Evolutionary conservation across 2,888 invertebrate genomes (phyloP).

Genomic region (Euplagia quadripunctaria): DNA sequence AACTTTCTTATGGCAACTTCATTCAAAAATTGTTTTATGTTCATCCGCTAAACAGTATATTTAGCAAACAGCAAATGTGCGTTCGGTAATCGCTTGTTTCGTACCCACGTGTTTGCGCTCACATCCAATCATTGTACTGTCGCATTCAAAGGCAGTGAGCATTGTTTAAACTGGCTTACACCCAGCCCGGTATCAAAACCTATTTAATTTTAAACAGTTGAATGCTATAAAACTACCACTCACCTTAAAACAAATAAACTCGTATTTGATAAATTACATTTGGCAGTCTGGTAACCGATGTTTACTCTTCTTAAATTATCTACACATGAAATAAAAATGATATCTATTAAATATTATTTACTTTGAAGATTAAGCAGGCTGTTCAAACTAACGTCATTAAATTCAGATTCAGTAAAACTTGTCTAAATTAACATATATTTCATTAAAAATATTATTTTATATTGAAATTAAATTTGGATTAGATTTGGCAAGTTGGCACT

Average conservation of each 20-base stretch:
- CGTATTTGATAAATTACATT: not conserved
- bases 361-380: not conserved
- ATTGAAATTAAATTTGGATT: too few species aligned
- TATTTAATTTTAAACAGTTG: not conserved
- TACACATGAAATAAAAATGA: not conserved
- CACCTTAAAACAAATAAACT: not conserved
- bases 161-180: not conserved
- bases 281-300: not conserved
- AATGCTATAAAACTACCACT: not conserved
- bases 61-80: not conserved
- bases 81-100: conserved; percentile 3
- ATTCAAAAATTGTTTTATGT: conserved; percentile 11
- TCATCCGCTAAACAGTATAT: not conserved
- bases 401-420: not conserved
- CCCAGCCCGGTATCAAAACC: not conserved
- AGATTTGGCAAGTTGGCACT: too few species aligned
- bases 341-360: not conserved
- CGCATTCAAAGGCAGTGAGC: not conserved
- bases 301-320: not conserved
- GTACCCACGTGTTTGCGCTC: conserved; percentile 1
- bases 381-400: not conserved
- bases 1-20: not conserved
- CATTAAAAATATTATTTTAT: too few species aligned
- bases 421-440: too few species aligned
- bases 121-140: not conserved